Base-by-base conservation (phyloP, 2,888 invertebrate species). In the Hirtodrosophila duncani region DNA sequence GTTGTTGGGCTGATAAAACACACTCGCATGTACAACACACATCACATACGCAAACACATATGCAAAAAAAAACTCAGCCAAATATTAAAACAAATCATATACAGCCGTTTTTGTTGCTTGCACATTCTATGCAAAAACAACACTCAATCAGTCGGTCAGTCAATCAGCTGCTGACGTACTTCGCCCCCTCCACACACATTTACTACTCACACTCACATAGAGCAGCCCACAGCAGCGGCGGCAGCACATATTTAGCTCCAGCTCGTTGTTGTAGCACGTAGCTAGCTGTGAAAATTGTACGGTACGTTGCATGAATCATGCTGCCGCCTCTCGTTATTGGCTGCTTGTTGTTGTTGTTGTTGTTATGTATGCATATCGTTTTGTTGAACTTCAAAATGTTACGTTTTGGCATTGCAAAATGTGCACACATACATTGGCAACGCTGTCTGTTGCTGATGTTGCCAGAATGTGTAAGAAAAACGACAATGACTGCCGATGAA, bases 341-440 rank as follows among this genome's bases (percentile, higher is more conserved):
- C 7, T 20, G 20, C 20, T 20, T 34, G 8, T 26, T 44, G 8
- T 27, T 10, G 29, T 9, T 21, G 26, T 5, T 52, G 41, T 24
- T 45, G 29, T 33, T n/a, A n/a, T n/a, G n/a, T n/a, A n/a, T n/a
- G n/a, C n/a, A n/a, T n/a, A n/a, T n/a, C n/a, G n/a, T 62, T 61
- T 30, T 13, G 33, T 23, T 71, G 56, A 74, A 72, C 66, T 65
- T 64, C 48, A 64, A 58, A 75, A 67, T 48, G 53, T 43, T 59
- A 60, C 59, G 77, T 56, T 70, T 64, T n/a, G 63, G 62, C 69
- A 71, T 50, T 69, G 69, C n/a, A n/a, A n/a, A n/a, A n/a, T n/a
- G 52, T 41, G 49, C 30, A 46, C 14, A 44, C 11, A 16, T 13
- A n/a, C n/a, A n/a, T n/a, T n/a, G n/a, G n/a, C n/a, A n/a, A n/a